phyloP scores from a whole-genome alignment of 2,113 vertebrate genomes.

The Seriola aureovittata region DNA sequence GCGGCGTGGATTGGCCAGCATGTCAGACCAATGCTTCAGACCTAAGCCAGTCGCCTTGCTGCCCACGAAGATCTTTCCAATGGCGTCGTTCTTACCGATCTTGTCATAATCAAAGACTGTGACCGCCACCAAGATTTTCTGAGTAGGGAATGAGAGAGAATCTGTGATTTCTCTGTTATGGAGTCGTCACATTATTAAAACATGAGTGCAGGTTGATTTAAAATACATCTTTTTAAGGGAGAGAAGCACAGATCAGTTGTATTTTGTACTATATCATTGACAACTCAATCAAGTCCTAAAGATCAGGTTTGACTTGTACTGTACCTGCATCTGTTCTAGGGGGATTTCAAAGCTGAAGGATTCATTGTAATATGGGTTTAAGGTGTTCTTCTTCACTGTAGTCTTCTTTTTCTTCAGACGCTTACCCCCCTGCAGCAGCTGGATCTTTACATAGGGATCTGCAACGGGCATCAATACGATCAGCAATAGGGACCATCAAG shows the following conservation, averaged over 20 bases:
- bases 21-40: slow-evolving; percentile 98
- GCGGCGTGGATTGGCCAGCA: slow-evolving; percentile 96
- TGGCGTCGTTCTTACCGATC: slow-evolving; percentile 98
- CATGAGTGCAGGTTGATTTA: not conserved
- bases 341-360: slow-evolving; percentile 99
- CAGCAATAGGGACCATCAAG: not conserved
- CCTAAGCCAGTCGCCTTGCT: slow-evolving; percentile 92
- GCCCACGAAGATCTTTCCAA: slow-evolving; percentile 97
- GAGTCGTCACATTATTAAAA: not conserved
- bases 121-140: slow-evolving; percentile 98
- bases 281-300: not conserved
- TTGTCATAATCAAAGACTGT: slow-evolving; percentile 99
- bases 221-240: not conserved
- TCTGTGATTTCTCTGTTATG: not conserved
- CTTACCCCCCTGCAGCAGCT: slow-evolving; percentile 97
- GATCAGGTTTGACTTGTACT: slow-evolving; percentile 7
- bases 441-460: slow-evolving; percentile 99
- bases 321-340: slow-evolving; percentile 98
- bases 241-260: not conserved
- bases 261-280: not conserved
- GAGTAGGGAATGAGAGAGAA: slow-evolving; percentile 2
- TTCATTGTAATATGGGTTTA: slow-evolving; percentile 98
- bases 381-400: slow-evolving; percentile 98
- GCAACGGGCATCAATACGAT: slow-evolving; percentile 20
- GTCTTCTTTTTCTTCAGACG: slow-evolving; percentile 99